Conservation (phyloP, 1,140 invertebrate genomes). For the Drepana arcuata region DNA sequence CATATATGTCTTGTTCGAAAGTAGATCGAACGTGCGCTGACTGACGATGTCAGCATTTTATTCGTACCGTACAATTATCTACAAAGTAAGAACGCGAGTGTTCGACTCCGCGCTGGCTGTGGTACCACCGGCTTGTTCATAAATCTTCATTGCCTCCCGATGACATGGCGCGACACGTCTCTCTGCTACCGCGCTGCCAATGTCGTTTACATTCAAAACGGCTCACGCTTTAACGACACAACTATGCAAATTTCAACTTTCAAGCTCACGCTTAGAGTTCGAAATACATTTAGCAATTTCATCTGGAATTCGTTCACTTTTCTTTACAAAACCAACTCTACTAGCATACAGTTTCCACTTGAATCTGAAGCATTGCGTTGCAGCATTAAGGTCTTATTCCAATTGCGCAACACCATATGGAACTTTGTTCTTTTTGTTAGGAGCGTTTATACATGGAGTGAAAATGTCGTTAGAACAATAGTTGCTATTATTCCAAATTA, state of each 20-base stretch:
- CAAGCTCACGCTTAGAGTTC: conserved; percentile 7
- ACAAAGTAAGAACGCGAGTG: conserved; percentile 27
- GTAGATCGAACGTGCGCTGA: too few relatives aligned
- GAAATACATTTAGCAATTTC: conserved; percentile 3
- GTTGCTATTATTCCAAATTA: neutral
- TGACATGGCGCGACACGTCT: conserved; percentile 66
- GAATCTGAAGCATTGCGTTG: conserved; percentile 23
- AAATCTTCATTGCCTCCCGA: conserved; percentile 70
- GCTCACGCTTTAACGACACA: too few relatives aligned
- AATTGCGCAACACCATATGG: conserved; percentile 18
- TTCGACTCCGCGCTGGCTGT: neutral
- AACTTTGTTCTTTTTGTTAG: conserved; percentile 60
- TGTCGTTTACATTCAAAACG: conserved; percentile 18
- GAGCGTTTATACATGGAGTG: conserved; percentile 27
- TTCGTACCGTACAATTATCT: conserved; percentile 15
- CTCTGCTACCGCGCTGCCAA: conserved; percentile 54
- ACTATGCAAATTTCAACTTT: conserved; percentile 21
- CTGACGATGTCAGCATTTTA: too few relatives aligned
- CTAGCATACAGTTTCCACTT: conserved; percentile 20
- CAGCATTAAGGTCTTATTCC: conserved; percentile 34
- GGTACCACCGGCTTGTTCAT: conserved; percentile 38
- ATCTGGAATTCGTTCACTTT: conserved; percentile 33
- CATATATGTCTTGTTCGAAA: too few relatives aligned
- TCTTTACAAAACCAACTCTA: conserved; percentile 31
- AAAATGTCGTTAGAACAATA: conserved; percentile 31